phyloP scores from a whole-genome alignment of 2,113 vertebrate genomes.

The Centrocercus urophasianus region DNA sequence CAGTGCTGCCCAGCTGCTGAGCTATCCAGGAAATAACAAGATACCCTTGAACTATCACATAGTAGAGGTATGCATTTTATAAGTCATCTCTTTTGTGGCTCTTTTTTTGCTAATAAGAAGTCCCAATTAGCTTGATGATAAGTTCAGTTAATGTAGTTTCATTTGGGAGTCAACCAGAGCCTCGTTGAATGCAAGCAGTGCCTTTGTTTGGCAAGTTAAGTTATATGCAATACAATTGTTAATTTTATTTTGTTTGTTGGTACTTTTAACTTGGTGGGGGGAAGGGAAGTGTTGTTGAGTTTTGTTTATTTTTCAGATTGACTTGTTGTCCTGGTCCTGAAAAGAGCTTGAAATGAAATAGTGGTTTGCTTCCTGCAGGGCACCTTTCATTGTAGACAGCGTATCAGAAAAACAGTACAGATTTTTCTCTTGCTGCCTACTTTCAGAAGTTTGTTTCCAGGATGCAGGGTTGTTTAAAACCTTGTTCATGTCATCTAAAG shows the following conservation, averaged over 20 bases:
- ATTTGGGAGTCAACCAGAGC: not conserved
- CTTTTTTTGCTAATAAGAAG: not conserved
- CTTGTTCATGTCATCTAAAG: not conserved
- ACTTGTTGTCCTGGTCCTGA: not conserved
- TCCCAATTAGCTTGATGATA: not conserved
- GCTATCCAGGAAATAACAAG: constrained; percentile 97
- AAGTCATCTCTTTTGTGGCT: not conserved
- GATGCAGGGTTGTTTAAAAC: not conserved
- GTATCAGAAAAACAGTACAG: not conserved
- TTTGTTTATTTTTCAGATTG: not conserved
- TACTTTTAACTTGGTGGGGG: not conserved
- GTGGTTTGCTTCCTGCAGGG: rapidly evolving
- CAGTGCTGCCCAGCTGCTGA: constrained; percentile 95
- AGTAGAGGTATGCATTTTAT: constrained; percentile 87
- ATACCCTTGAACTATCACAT: constrained; percentile 99
- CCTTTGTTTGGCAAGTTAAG: not conserved
- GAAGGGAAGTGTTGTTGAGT: no score
- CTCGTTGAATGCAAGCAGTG: not conserved
- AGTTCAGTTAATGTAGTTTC: not conserved
- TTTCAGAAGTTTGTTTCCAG: not conserved
- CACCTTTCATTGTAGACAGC: not conserved
- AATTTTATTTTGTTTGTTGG: not conserved
- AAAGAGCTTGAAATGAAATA: not conserved
- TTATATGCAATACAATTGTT: not conserved
- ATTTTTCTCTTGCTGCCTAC: not conserved